Conservation (phyloP, 2,797 vertebrate species). For the Rhabdomys pumilio region DNA sequence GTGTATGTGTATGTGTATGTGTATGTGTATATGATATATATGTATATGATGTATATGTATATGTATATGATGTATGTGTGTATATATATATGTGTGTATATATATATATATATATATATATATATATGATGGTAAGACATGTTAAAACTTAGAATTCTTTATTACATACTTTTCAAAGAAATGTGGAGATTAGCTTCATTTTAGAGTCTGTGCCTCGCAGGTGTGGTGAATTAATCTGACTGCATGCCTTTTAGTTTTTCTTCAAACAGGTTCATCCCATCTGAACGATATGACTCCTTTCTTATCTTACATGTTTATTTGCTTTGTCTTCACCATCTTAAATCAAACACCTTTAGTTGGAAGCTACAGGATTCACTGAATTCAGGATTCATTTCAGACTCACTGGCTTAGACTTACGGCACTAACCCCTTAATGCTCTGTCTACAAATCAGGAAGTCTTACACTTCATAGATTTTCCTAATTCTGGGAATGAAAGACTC, state of each 20-base stretch:
- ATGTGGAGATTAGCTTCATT: not conserved
- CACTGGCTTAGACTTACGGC: not conserved
- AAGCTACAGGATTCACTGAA: conserved; percentile 56
- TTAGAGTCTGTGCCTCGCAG: conserved; percentile 48
- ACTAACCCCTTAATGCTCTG: conserved; percentile 51
- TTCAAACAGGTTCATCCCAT: not conserved
- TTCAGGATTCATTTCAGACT: conserved; percentile 70
- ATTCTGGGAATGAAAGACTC: conserved; percentile 31
- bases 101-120: no score
- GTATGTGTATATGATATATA: no score
- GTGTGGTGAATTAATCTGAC: not conserved
- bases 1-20: no score
- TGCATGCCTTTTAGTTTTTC: conserved; percentile 9
- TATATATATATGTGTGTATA: no score
- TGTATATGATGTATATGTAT: no score
- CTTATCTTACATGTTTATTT: not conserved
- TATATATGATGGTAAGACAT: not conserved
- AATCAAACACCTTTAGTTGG: conserved; percentile 70
- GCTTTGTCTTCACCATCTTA: conserved; percentile 40
- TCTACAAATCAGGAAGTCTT: not conserved
- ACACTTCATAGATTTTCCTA: not conserved
- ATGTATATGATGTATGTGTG: no score
- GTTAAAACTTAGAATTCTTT: conserved; percentile 53
- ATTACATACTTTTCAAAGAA: conserved; percentile 51
- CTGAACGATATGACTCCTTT: conserved; percentile 60